These are phyloP conservation scores for Arothron firmamentum DNA, from an alignment of 2,113 vertebrate species.

Conservation along the genomic window DNA sequence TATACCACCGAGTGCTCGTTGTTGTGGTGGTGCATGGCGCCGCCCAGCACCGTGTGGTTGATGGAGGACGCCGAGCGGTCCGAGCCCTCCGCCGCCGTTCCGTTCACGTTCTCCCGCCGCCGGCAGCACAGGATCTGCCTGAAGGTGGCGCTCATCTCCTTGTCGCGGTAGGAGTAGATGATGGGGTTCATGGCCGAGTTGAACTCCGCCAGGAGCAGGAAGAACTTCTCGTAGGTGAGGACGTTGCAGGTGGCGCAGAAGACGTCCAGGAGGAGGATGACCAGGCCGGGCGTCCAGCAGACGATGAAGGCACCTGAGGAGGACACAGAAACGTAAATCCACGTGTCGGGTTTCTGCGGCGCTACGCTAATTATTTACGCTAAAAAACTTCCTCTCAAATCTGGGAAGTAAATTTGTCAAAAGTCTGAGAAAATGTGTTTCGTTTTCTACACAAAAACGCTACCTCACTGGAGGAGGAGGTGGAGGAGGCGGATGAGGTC, in stretches of 20 bases:
- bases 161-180: conserved; percentile 98
- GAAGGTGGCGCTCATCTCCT: conserved; percentile 98
- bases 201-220: conserved; percentile 94
- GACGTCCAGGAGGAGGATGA: conserved; percentile 92
- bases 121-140: conserved; percentile 97
- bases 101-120: conserved; percentile 84
- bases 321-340: not conserved
- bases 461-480: too few relatives aligned
- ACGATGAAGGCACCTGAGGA: conserved; percentile 90
- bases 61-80: conserved; percentile 93
- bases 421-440: too few relatives aligned
- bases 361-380: too few relatives aligned
- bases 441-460: too few relatives aligned
- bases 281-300: conserved; percentile 97
- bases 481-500: too few relatives aligned
- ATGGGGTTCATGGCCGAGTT: conserved; percentile 99
- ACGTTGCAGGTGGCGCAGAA: conserved; percentile 89
- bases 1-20: conserved; percentile 95
- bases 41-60: conserved; percentile 91
- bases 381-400: too few relatives aligned
- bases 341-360: too few relatives aligned
- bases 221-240: conserved; percentile 94
- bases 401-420: too few relatives aligned
- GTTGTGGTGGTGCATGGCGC: conserved; percentile 74
- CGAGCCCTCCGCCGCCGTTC: conserved; percentile 84